Percentiles rank a stretch among this genome's conserved stretches.
Evolutionary conservation across 2,113 vertebrate species (phyloP).

Genomic region (Phalacrocorax pelagicus): DNA sequence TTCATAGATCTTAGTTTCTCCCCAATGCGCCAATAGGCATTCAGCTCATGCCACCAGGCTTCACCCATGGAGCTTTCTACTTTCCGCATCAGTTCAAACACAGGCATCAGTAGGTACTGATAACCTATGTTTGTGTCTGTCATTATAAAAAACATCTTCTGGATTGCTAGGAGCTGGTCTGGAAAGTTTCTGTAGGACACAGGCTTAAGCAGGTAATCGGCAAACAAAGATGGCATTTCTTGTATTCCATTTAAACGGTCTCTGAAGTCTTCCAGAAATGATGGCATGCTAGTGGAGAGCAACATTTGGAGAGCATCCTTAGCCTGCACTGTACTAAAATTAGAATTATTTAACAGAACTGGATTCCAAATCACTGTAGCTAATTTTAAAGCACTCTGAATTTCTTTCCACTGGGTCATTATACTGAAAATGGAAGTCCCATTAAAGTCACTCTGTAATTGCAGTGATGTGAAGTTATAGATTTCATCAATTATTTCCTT

Average conservation of each 20-base stretch:
- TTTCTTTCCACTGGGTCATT: conserved; percentile 39
- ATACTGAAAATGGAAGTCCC: conserved; percentile 27
- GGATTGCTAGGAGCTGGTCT: conserved; percentile 19
- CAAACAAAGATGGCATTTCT: neutral
- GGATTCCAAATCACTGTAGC: conserved; percentile 33
- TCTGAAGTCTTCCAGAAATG: neutral
- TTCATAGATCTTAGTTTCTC: conserved; percentile 27
- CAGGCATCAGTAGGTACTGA: conserved; percentile 13
- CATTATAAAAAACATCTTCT: neutral
- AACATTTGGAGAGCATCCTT: conserved; percentile 21
- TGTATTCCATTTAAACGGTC: neutral
- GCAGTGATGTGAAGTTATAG: conserved; percentile 51
- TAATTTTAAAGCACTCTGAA: conserved; percentile 58
- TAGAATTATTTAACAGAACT: conserved; percentile 25
- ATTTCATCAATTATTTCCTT: conserved; percentile 58
- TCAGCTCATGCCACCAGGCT: conserved; percentile 34
- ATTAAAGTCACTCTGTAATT: conserved; percentile 46
- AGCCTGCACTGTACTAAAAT: neutral
- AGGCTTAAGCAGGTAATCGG: conserved; percentile 1
- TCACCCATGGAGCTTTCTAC: conserved; percentile 26
- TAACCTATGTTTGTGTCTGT: neutral
- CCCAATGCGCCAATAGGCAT: neutral
- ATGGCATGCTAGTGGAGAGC: neutral
- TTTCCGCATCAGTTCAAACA: conserved; percentile 34
- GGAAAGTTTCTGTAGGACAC: neutral